Conservation (phyloP, 2,797 vertebrate genomes). For the Lepus oiostolus region DNA sequence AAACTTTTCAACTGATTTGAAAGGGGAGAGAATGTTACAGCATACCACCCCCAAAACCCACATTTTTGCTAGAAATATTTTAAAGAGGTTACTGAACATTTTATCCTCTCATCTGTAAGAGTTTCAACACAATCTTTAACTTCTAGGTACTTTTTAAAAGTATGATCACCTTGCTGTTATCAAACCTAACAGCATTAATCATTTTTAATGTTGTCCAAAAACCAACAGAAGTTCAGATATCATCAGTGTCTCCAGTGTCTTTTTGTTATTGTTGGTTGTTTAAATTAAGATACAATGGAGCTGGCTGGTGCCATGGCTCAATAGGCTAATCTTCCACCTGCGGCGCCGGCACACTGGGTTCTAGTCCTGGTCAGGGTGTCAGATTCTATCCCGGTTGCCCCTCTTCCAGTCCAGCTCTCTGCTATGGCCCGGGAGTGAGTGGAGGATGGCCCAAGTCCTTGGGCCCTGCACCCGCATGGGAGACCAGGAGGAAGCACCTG, state of each 20-base stretch:
- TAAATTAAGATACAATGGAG: background rate
- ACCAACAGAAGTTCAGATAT: background rate
- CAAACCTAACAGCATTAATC: background rate
- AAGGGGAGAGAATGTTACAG: background rate
- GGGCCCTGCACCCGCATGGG: no score
- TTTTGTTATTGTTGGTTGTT: background rate
- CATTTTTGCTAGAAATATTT: background rate
- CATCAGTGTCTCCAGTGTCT: background rate
- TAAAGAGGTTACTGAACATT: background rate
- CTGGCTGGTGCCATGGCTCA: no score
- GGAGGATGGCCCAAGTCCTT: no score
- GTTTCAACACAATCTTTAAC: background rate
- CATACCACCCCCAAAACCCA: background rate
- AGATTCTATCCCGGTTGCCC: no score
- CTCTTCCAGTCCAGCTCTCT: no score
- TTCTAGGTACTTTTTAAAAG: background rate
- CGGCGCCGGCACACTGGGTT: no score
- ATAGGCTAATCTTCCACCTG: no score
- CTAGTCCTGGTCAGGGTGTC: accelerated
- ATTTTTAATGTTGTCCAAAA: background rate
- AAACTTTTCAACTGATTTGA: background rate
- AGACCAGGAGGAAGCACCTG: no score
- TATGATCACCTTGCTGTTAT: background rate
- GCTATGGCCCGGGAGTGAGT: no score
- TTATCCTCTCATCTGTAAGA: background rate